Percentiles rank a stretch among this genome's conserved stretches.
phyloP scores from a whole-genome alignment of 2,888 invertebrate species.

The Xanthorhoe designata region DNA sequence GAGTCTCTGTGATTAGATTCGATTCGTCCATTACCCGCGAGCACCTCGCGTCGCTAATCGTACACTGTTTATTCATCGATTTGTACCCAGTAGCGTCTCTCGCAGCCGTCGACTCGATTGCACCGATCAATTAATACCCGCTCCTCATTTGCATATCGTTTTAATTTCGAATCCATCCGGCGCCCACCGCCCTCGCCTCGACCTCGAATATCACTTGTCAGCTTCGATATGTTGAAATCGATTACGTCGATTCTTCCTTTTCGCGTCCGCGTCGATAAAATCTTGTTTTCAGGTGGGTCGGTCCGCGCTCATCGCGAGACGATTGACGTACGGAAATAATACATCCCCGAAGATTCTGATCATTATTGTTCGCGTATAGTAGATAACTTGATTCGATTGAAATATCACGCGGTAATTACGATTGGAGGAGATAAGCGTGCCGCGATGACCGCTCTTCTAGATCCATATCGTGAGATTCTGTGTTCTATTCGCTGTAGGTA shows the following conservation, averaged over 20 bases:
- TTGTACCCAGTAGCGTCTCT: slow-evolving; percentile 76
- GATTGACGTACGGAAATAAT: slow-evolving; percentile 75
- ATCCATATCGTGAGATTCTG: slow-evolving; percentile 59
- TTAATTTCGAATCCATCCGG: slow-evolving; percentile 81
- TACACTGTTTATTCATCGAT: slow-evolving; percentile 80
- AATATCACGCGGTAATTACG: slow-evolving; percentile 81
- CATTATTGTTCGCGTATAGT: slow-evolving; percentile 76
- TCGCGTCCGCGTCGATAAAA: slow-evolving; percentile 68
- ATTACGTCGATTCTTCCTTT: slow-evolving; percentile 73
- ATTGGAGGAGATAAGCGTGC: slow-evolving; percentile 71
- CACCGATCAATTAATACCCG: slow-evolving; percentile 76
- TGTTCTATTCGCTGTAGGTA: slow-evolving; percentile 60
- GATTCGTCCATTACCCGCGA: slow-evolving; percentile 70
- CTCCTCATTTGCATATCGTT: slow-evolving; percentile 80
- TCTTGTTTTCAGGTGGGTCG: slow-evolving; percentile 65
- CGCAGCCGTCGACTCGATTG: slow-evolving; percentile 75
- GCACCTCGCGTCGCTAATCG: slow-evolving; percentile 75
- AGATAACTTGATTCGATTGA: slow-evolving; percentile 77
- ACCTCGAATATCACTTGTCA: slow-evolving; percentile 76
- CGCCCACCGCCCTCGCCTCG: slow-evolving; percentile 76
- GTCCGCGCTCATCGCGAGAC: slow-evolving; percentile 53
- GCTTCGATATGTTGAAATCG: slow-evolving; percentile 78
- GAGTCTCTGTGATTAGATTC: slow-evolving; percentile 65
- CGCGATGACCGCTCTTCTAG: slow-evolving; percentile 59
- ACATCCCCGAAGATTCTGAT: slow-evolving; percentile 67